A percentile compares a stretch with the other conserved stretches of the same genome.
Conservation (phyloP, 1,140 invertebrate genomes). For the Mya arenaria region DNA sequence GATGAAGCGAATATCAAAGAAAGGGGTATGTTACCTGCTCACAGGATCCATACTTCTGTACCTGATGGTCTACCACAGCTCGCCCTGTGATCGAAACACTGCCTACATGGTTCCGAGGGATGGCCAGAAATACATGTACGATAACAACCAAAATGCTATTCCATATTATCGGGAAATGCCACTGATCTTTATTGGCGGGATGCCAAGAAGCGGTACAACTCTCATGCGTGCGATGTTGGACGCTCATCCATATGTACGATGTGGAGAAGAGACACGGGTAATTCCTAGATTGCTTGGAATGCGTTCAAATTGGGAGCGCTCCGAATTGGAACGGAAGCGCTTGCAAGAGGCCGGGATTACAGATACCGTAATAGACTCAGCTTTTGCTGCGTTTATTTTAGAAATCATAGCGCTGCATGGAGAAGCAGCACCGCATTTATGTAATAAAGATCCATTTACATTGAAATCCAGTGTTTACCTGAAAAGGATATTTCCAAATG, state of each 20-base stretch:
- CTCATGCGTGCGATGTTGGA: slow-evolving; percentile 99
- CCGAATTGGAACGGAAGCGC: slow-evolving; percentile 83
- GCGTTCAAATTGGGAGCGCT: slow-evolving; percentile 76
- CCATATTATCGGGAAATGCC: slow-evolving; percentile 90
- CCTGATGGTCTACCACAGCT: background rate
- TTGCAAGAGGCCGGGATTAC: slow-evolving; percentile 97
- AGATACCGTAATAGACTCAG: slow-evolving; percentile 95
- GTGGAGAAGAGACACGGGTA: slow-evolving; percentile 98
- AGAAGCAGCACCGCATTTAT: slow-evolving; percentile 93
- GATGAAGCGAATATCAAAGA: background rate
- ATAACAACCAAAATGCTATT: slow-evolving; percentile 67
- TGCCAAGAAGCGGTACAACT: slow-evolving; percentile 97
- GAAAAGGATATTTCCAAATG: slow-evolving; percentile 88
- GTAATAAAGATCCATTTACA: slow-evolving; percentile 99
- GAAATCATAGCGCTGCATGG: slow-evolving; percentile 89
- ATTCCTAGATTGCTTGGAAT: slow-evolving; percentile 87
- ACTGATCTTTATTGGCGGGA: slow-evolving; percentile 98
- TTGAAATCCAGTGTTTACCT: slow-evolving; percentile 89
- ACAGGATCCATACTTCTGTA: background rate
- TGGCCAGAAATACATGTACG: slow-evolving; percentile 67
- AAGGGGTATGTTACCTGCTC: background rate
- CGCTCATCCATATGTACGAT: slow-evolving; percentile 98
- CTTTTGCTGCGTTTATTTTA: slow-evolving; percentile 97
- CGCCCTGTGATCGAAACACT: background rate
- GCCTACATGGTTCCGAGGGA: slow-evolving; percentile 74